A percentile compares a stretch with the other conserved stretches of the same genome.
Conservation (phyloP, 2,888 invertebrate genomes). For the Siphonodentalium dalli region DNA sequence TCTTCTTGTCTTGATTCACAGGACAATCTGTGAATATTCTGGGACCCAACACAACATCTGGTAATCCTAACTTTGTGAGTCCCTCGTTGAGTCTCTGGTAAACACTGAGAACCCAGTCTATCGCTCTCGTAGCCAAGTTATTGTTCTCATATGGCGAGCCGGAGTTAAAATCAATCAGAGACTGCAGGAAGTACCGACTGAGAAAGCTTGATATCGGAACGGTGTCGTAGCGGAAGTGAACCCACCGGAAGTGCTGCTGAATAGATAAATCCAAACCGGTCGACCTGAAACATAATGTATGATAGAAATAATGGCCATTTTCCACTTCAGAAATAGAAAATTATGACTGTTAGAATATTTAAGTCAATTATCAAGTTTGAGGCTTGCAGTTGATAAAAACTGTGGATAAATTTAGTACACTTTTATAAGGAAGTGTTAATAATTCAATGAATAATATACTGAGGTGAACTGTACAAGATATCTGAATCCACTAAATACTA, state of each 20-base stretch:
- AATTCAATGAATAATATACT: too few species aligned
- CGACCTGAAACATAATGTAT: slow-evolving; percentile 38
- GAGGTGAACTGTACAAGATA: too few species aligned
- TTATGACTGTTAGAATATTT: too few species aligned
- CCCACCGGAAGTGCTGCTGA: slow-evolving; percentile 62
- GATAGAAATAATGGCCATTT: background rate
- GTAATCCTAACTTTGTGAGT: slow-evolving; percentile 56
- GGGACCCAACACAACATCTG: slow-evolving; percentile 58
- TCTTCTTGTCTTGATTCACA: slow-evolving; percentile 47
- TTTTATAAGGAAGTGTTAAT: too few species aligned
- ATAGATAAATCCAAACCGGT: slow-evolving; percentile 55
- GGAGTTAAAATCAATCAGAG: slow-evolving; percentile 46
- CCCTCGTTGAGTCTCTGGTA: slow-evolving; percentile 63
- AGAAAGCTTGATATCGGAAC: slow-evolving; percentile 58
- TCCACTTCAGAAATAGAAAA: background rate
- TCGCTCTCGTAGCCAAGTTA: slow-evolving; percentile 39
- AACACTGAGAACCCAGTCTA: slow-evolving; percentile 60
- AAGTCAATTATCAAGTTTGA: too few species aligned
- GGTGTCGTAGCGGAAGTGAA: slow-evolving; percentile 58
- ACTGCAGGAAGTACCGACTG: slow-evolving; percentile 54
- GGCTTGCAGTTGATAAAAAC: too few species aligned
- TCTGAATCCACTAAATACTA: too few species aligned
- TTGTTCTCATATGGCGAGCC: slow-evolving; percentile 45
- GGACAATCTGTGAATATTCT: slow-evolving; percentile 58
- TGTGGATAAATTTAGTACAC: too few species aligned